Evolutionary conservation across 2,888 invertebrate genomes (phyloP).

Genomic region (Polyploca ridens): DNA sequence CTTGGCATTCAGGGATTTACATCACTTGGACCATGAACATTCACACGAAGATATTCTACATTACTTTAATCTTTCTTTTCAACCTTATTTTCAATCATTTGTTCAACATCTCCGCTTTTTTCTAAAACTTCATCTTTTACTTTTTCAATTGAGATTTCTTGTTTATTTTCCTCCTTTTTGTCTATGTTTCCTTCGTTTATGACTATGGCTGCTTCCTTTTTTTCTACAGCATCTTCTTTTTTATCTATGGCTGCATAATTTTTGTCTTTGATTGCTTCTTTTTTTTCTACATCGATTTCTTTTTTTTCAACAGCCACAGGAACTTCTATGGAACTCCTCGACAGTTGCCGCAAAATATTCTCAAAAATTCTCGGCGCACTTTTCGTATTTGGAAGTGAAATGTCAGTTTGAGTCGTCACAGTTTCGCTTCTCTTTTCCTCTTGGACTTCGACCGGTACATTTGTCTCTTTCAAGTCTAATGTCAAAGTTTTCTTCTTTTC

Average conservation of each 20-base stretch:
- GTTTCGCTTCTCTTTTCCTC: slow-evolving; percentile 65
- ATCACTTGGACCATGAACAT: too few species aligned
- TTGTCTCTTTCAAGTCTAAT: slow-evolving; percentile 67
- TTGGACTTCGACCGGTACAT: slow-evolving; percentile 52
- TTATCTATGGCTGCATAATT: too few species aligned
- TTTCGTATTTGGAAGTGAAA: slow-evolving; percentile 76
- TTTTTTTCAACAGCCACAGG: slow-evolving; percentile 26
- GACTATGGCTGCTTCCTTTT: too few species aligned
- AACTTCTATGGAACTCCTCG: slow-evolving; percentile 69
- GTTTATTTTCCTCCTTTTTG: too few species aligned
- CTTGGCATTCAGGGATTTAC: too few species aligned
- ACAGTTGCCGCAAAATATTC: slow-evolving; percentile 72
- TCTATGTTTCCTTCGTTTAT: too few species aligned
- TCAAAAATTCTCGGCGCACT: slow-evolving; percentile 80
- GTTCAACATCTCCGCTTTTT: slow-evolving; percentile 18
- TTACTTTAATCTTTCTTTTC: slow-evolving; percentile 13
- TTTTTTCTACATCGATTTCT: neutral
- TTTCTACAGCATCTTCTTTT: too few species aligned
- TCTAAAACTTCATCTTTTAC: slow-evolving; percentile 13
- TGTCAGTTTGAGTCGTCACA: slow-evolving; percentile 76
- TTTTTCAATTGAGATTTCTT: too few species aligned
- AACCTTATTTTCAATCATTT: slow-evolving; percentile 14
- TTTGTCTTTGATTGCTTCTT: too few species aligned
- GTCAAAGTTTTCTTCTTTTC: slow-evolving; percentile 64
- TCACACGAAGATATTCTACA: neutral